Evolutionary conservation across 2,113 vertebrate species (phyloP).

Genomic region (Solenodon paradoxus): DNA sequence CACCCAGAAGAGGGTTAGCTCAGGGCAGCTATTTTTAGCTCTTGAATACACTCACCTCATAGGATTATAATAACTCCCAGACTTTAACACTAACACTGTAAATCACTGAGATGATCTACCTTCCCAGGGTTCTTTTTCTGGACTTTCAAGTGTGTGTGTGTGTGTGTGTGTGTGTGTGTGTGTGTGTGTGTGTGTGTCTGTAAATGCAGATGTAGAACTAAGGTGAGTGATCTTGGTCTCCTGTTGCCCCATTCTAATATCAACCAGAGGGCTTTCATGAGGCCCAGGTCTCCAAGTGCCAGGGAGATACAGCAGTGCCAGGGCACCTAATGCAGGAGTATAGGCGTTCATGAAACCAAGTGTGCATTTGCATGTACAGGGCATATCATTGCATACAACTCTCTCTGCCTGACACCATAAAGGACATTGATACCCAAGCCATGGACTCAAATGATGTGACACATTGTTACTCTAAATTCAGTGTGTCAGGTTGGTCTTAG

Average conservation of each 20-base stretch:
- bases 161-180: not conserved
- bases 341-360: not conserved
- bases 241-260: not conserved
- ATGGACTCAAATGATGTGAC: not conserved
- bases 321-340: not conserved
- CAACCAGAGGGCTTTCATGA: not conserved
- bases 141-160: not conserved
- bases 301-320: not conserved
- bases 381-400: accelerated
- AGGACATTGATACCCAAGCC: not conserved
- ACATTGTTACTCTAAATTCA: not conserved
- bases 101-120: not conserved
- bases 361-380: not conserved
- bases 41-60: not conserved
- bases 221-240: not conserved
- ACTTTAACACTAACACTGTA: not conserved
- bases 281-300: not conserved
- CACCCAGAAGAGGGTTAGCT: not conserved
- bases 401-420: not conserved
- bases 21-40: not conserved
- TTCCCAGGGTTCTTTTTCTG: not conserved
- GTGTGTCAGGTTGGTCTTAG: not conserved
- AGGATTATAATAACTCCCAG: not conserved
- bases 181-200: accelerated
- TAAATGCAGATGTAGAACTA: not conserved